Conservation (phyloP, 2,797 vertebrate species). For the Eremophila alpestris region DNA sequence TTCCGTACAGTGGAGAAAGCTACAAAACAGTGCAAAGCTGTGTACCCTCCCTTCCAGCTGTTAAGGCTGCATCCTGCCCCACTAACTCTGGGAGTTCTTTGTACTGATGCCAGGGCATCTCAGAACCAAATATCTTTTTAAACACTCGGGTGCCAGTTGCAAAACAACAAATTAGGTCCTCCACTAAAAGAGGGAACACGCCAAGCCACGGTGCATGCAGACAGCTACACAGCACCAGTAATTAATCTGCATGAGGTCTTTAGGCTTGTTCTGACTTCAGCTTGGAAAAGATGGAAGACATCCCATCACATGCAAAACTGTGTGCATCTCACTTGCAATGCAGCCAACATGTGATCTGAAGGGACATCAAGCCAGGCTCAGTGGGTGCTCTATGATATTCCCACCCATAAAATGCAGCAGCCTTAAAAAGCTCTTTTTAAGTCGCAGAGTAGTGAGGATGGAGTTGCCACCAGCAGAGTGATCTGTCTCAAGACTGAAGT, state of each 20-base stretch:
- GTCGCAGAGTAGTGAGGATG: not conserved
- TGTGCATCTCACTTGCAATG: fast-evolving
- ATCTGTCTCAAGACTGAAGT: not conserved
- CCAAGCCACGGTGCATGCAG: not conserved
- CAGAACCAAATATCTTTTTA: not conserved
- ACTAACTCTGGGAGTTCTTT: not conserved
- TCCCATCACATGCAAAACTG: not conserved
- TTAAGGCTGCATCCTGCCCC: not conserved
- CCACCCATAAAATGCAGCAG: not conserved
- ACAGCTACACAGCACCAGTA: not conserved
- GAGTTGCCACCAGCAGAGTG: not conserved
- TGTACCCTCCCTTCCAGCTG: not conserved
- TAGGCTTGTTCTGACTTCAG: not conserved
- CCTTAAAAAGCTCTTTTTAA: slow-evolving; percentile 2
- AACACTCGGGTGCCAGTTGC: not conserved
- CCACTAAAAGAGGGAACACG: not conserved
- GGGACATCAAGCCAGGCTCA: slow-evolving; percentile 1
- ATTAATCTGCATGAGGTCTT: not conserved
- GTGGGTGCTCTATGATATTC: not conserved
- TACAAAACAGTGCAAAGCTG: not conserved
- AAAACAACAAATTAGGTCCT: not conserved
- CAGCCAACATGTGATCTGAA: not conserved
- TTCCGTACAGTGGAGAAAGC: not conserved
- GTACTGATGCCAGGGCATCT: not conserved
- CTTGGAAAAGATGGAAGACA: not conserved